These are phyloP conservation scores for Pantherophis alleghaniensis DNA, from an alignment of 2,797 vertebrate species.

Conservation along the genomic window DNA sequence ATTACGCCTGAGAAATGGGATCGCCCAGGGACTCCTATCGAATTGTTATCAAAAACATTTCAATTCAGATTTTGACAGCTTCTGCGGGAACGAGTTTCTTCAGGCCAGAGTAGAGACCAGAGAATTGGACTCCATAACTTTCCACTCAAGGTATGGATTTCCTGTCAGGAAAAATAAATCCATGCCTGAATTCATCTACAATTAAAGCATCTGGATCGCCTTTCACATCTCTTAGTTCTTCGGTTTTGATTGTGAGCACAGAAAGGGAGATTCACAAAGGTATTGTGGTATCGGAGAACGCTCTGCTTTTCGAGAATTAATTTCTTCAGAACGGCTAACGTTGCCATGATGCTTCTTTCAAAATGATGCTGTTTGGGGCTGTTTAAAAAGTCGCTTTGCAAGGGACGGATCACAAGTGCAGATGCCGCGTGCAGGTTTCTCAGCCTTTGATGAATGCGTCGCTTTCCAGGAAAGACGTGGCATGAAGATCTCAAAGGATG, in stretches of 20 bases:
- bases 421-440: neutral
- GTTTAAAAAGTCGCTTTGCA: neutral
- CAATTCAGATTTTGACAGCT: conserved; percentile 53
- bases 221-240: conserved; percentile 67
- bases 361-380: neutral
- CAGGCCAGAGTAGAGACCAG: conserved; percentile 63
- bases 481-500: neutral
- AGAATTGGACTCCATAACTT: conserved; percentile 69
- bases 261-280: conserved; percentile 30
- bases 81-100: conserved; percentile 49
- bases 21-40: conserved; percentile 52
- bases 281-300: neutral
- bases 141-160: conserved; percentile 68
- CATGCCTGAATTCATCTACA: conserved; percentile 59
- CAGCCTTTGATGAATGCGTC: neutral
- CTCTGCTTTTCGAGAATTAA: neutral
- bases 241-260: conserved; percentile 52
- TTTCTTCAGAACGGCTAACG: neutral
- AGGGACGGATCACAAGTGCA: too few species aligned
- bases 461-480: neutral
- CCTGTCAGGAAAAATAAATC: conserved; percentile 70
- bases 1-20: conserved; percentile 52
- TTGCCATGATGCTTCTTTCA: neutral
- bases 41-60: conserved; percentile 64
- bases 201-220: conserved; percentile 70